Base-by-base conservation (phyloP, 2,113 vertebrate genomes). In the Chauna torquata region DNA sequence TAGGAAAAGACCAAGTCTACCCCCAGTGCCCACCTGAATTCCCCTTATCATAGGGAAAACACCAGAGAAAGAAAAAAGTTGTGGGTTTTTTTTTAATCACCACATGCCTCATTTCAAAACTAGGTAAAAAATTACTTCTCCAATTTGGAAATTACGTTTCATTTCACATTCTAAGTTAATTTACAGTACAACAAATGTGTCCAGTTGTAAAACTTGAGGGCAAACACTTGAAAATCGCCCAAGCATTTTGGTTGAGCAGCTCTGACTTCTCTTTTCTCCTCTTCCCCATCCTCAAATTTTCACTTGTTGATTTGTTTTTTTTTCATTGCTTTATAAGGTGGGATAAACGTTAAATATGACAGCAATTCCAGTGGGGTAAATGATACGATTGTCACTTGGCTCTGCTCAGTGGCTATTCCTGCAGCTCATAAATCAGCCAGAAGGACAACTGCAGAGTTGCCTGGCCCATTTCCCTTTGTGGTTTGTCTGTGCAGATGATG, bases 251-350 rank as follows among this genome's bases (percentile, higher is more conserved):
- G 69, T 8, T 85, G 82, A 74, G 44, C 44, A 42, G n/a, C 49
- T 85, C 58, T 69, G 52, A 87, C 30, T 87, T 87, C 44, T 68
- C 58, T 44, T 57, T 74, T 84, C 47, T 58, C 44, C 27, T 85
- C 91, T 92, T 91, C 70, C 62, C 47, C 45, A 17, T 94, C 82
- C 54, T 79, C 78, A 92, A 49, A 72, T 87, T 97, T 95, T 90
- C 2, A 0, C 71, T 62, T 85, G 40, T 76, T 88, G 82, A 45
- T 91, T 89, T 68, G 34, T 30, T 16, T 24, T 72, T 78, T 86
- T n/a, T 42, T 64, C 57, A 59, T 84, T 87, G 57, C 54, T 71
- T 85, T 87, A 75, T 65, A 85, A 87, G 61, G 74, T 89, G 70
- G 38, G 77, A 76, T 72, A 92, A 82, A 62, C 62, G 91, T 88